Evolutionary conservation across 2,797 vertebrate genomes (phyloP).

Genomic region (Thaleichthys pacificus): DNA sequence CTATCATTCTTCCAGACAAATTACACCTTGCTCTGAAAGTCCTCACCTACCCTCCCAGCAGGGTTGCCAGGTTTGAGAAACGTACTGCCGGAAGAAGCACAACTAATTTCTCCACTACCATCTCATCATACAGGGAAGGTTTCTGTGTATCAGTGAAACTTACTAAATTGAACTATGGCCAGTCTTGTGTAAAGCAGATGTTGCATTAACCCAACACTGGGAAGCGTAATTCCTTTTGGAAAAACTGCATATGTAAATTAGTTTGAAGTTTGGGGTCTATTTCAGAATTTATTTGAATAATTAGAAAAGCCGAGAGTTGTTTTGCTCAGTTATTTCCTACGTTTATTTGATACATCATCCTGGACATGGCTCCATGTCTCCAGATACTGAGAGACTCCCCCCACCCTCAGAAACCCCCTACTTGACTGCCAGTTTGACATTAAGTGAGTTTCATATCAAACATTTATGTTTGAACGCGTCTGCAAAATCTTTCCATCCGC

Average conservation of each 20-base stretch:
- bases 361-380: too few species aligned
- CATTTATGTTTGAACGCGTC: constrained; percentile 27
- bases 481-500: constrained; percentile 37
- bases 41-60: constrained; percentile 42
- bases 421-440: constrained; percentile 16
- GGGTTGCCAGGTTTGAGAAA: constrained; percentile 34
- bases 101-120: constrained; percentile 38
- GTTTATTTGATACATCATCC: background rate
- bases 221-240: too few species aligned
- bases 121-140: constrained; percentile 6
- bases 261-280: too few species aligned
- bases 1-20: constrained; percentile 61
- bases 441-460: constrained; percentile 15
- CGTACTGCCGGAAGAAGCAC: constrained; percentile 39
- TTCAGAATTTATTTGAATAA: background rate
- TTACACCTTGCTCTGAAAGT: constrained; percentile 26
- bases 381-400: too few species aligned
- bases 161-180: too few species aligned
- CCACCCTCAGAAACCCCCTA: background rate
- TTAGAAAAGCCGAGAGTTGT: background rate
- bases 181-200: too few species aligned
- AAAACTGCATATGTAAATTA: too few species aligned
- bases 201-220: too few species aligned
- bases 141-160: constrained; percentile 11
- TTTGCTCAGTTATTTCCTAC: background rate